phyloP scores from a whole-genome alignment of 2,113 vertebrate genomes.

The Beaufortia kweichowensis region DNA sequence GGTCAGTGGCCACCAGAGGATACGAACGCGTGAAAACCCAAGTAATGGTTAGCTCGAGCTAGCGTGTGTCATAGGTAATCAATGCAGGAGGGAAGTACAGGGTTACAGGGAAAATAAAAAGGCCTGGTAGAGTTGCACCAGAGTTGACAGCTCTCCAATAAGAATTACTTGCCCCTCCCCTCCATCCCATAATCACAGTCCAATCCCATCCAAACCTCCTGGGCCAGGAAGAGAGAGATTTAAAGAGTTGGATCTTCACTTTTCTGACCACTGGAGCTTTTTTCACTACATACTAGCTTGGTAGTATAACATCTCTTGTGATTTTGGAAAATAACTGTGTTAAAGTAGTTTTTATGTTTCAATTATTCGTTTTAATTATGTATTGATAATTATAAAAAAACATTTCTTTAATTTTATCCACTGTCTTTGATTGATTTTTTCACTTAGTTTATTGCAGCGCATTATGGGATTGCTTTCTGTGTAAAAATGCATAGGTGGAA shows the following conservation, averaged over 20 bases:
- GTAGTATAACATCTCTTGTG: too few relatives aligned
- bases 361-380: too few relatives aligned
- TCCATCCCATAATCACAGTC: slow-evolving; percentile 51
- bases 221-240: not conserved
- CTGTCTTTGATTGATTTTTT: too few relatives aligned
- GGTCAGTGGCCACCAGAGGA: slow-evolving; percentile 57
- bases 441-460: too few relatives aligned
- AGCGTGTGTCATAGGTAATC: slow-evolving; percentile 57
- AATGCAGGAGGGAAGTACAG: slow-evolving; percentile 48
- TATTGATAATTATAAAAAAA: too few relatives aligned
- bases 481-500: too few relatives aligned
- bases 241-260: not conserved
- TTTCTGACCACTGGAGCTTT: slow-evolving; percentile 2
- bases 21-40: slow-evolving; percentile 58
- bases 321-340: too few relatives aligned
- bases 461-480: too few relatives aligned
- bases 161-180: slow-evolving; percentile 51
- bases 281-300: too few relatives aligned
- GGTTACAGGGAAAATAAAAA: slow-evolving; percentile 59
- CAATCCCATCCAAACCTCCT: slow-evolving; percentile 47
- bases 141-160: slow-evolving; percentile 65
- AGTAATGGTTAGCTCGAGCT: slow-evolving; percentile 60
- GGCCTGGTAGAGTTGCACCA: slow-evolving; percentile 61
- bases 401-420: too few relatives aligned
- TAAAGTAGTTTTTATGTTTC: too few relatives aligned